A percentile compares a stretch with the other conserved stretches of the same genome.
These are phyloP conservation scores for Phalera bucephala DNA, from an alignment of 2,888 invertebrate species.

Conservation along the genomic window DNA sequence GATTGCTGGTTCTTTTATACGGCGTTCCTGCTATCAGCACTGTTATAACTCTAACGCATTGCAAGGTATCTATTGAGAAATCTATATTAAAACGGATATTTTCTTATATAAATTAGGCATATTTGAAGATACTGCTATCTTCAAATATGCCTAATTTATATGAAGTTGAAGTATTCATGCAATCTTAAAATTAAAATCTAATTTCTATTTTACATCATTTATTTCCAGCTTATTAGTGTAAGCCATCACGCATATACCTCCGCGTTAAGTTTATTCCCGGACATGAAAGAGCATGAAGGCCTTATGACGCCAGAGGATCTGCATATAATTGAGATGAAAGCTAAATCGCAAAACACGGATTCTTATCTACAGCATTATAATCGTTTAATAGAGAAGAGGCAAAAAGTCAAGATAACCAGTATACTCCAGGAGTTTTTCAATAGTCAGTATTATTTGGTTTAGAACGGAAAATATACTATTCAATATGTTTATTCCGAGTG, in stretches of 20 bases:
- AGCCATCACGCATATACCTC: constrained; percentile 69
- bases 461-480: neutral
- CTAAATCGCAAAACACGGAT: constrained; percentile 48
- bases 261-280: constrained; percentile 73
- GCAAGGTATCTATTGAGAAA: constrained; percentile 63
- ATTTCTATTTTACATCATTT: too few species aligned
- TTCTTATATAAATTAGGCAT: too few species aligned
- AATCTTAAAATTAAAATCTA: too few species aligned
- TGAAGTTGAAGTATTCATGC: too few species aligned
- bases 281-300: constrained; percentile 72
- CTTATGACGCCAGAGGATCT: constrained; percentile 59
- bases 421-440: constrained; percentile 61
- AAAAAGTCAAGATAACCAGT: constrained; percentile 51
- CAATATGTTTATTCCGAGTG: too few species aligned
- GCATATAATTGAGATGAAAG: constrained; percentile 46
- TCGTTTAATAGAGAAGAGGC: constrained; percentile 32
- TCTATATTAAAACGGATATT: too few species aligned
- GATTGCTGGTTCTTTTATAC: constrained; percentile 71
- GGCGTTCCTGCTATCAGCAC: constrained; percentile 74
- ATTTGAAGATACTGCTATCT: too few species aligned
- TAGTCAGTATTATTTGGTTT: constrained; percentile 35
- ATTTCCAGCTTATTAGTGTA: constrained; percentile 62
- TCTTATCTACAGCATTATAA: constrained; percentile 49
- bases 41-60: constrained; percentile 77
- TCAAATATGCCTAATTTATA: too few species aligned